Evolutionary conservation across 2,797 vertebrate genomes (phyloP), one percentile per base, ranked within the genome.

Genomic region (Acanthis flammea): DNA sequence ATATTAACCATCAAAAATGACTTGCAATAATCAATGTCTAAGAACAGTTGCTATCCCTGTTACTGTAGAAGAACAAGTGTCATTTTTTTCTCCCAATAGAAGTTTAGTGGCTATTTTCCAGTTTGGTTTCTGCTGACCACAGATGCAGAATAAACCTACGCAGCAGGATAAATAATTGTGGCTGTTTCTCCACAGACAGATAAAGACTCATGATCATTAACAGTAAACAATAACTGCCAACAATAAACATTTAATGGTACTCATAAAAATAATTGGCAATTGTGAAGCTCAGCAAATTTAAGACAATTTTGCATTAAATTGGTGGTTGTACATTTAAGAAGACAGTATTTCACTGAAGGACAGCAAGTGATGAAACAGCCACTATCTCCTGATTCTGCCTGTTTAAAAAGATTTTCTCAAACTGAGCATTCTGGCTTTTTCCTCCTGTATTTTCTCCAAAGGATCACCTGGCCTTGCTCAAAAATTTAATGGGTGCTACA

Each of bases 171-270:
- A 92, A n/a, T 70, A 93, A 84, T 39, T 48, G 58, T n/a, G 62
- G 18, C 54, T 51, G 35, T 70, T 92, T 81, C 77, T 86, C 48
- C 33, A 51, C 0, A 86, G 84, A 61, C 57, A 71, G 23, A 86
- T 85, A 88, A 92, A 91, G 90, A 74, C 33, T 84, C 70, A 67
- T 66, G n/a, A 87, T 85, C 74, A 65, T 87, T 87, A 90, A 92
- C 51, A 86, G 65, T 91, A 75, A 96, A 86, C 78, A 89, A 61
- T 81, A 96, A 90, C 45, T 51, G 83, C 57, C 54, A 84, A 54
- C 68, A 86, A 83, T 94, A 96, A 95, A 89, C 71, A 86, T 79
- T 65, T 91, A 86, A 94, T 28, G 53, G 61, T 39, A 62, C 55
- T 14, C 57, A 84, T 95, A 88, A 94, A 90, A 95, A 88, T 41